phyloP scores from a whole-genome alignment of 2,797 vertebrate species.

The Oryzias sinensis region DNA sequence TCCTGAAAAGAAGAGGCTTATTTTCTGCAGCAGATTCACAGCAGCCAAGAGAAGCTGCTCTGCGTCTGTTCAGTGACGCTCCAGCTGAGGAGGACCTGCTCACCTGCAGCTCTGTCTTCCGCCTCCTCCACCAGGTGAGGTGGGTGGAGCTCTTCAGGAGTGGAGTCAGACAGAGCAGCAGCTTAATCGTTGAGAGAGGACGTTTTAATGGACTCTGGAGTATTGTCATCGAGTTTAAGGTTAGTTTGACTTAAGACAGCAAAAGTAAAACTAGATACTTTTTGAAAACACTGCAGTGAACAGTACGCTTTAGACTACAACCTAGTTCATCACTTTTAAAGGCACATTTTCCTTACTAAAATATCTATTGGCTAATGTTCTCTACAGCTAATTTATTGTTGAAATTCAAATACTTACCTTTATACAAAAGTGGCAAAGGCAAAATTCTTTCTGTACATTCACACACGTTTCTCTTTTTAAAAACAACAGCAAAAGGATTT shows the following conservation, averaged over 20 bases:
- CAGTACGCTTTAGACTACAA: not conserved
- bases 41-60: too few species aligned
- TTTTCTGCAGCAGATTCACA: too few species aligned
- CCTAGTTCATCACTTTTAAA: not conserved
- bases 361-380: not conserved
- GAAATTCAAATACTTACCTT: not conserved
- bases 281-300: too few species aligned
- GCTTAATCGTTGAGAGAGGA: conserved; percentile 9
- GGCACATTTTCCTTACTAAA: not conserved
- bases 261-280: too few species aligned
- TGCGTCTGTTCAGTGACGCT: not conserved
- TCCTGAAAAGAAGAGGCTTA: conserved; percentile 22
- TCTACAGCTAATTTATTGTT: accelerated
- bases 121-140: too few species aligned
- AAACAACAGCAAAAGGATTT: too few species aligned
- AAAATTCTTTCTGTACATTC: conserved; percentile 1
- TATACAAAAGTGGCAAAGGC: not conserved
- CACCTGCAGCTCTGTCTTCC: too few species aligned
- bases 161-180: too few species aligned
- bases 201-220: conserved; percentile 1
- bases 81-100: not conserved
- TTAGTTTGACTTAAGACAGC: conserved; percentile 30
- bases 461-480: too few species aligned
- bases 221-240: conserved; percentile 16
- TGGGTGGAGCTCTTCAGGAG: too few species aligned